Evolutionary conservation across 92 coral and sea anemone genomes (phyloP), one percentile per base, ranked within the genome.

Genomic region (Parazoanthus atlanticus): DNA sequence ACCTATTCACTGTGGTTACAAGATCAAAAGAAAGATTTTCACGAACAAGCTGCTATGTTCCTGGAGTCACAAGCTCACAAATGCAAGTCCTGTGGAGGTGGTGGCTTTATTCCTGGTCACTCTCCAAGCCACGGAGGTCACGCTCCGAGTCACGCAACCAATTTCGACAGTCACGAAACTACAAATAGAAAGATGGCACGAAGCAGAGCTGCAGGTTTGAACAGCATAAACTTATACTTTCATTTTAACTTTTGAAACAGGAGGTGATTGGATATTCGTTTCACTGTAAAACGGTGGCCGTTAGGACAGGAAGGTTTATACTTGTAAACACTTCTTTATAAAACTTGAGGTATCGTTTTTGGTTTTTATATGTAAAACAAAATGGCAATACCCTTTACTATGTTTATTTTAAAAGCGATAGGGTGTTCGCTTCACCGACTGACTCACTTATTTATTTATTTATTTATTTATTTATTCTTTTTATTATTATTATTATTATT

Each of bases 1-100:
- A 89, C 96, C 12, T 97, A 97, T 52, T 94, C 95, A 3, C 89
- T 97, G 76, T 97, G 99, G 99, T 91, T 97, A 15, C 94, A 97
- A 86, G 93, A 95, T 69, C 99, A 97, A 83, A 92, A 92, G 30
- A 93, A 91, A 80, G 91, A 90, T 31, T 89, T 97, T 10, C 99
- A 95, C 88, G 97, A 97, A 81, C 91, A 81, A 72, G 95, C 98
- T 0, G 99, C 99, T 40, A 97, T 94, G 97, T 93, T 94, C 84
- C 93, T 97, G 36, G 99, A 97, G 79, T 97, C 99, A 40, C 97
- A 97, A 88, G 98, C 98, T 31, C 99, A 97, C 84, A 97, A 92
- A 76, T 97, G 99, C 70, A 91, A 91, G 49, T 80, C 97, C 8
- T 97, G 99, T 85, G 99, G 99, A 1, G 99, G 99, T 4, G 98